Conservation (phyloP, 2,113 vertebrate species). For the Hoplias malabaricus region DNA sequence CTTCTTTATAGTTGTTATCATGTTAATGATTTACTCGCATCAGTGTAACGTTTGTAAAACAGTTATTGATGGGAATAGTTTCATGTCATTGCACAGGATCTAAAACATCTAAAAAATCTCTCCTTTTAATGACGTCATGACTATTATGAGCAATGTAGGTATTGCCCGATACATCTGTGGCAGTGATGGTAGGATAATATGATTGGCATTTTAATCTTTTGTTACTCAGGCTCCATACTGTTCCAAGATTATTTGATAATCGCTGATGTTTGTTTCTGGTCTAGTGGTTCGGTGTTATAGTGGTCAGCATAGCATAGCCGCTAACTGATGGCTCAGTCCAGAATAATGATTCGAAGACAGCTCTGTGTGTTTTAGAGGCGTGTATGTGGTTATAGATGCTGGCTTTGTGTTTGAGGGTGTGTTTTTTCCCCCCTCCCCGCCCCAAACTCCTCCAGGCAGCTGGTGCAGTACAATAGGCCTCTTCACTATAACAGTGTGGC, state of each 20-base stretch:
- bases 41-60: too few species aligned
- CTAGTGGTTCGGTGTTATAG: neutral
- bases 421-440: slow-evolving; percentile 53
- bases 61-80: too few species aligned
- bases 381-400: slow-evolving; percentile 5
- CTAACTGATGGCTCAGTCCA: neutral
- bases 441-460: slow-evolving; percentile 38
- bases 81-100: too few species aligned
- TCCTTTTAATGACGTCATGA: too few species aligned
- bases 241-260: neutral
- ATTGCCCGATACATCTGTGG: too few species aligned
- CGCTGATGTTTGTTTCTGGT: neutral
- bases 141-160: too few species aligned
- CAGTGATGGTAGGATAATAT: neutral
- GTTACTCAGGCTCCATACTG: neutral
- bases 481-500: slow-evolving; percentile 70
- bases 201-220: neutral
- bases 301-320: neutral
- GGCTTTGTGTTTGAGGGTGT: slow-evolving; percentile 43
- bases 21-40: too few species aligned
- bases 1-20: too few species aligned
- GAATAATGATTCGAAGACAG: slow-evolving; percentile 6
- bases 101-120: too few species aligned
- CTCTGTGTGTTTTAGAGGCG: slow-evolving; percentile 11
- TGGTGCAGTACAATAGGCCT: slow-evolving; percentile 62